Evolutionary conservation across 2,888 invertebrate genomes (phyloP), one percentile per base, ranked within the genome.

Genomic region (Agrotis ipsilon): DNA sequence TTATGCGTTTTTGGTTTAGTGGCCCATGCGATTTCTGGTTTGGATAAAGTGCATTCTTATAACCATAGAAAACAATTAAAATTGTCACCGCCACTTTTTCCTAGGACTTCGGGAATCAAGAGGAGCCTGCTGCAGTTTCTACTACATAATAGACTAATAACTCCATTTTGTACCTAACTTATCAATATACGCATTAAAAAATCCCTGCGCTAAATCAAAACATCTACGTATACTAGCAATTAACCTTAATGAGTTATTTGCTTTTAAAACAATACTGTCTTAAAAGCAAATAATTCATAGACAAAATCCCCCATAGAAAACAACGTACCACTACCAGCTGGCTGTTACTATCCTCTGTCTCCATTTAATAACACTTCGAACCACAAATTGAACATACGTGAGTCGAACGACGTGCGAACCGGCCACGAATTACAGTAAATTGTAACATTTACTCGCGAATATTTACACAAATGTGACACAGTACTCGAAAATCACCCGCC

Each of bases 381-480:
- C 49, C 52, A 32, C 61, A 64, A 65, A 55, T 71, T 72, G 66
- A 75, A 61, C 85, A 83, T 60, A 72, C 59, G 78, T 62, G 62
- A 65, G 59, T 66, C 58, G 24, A 54, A 61, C 43, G 52, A 68
- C 77, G 68, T 63, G 52, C 55, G 60, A 69, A 54, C 19, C 55
- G 72, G 80, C 64, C 83, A 80, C 68, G 39, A 51, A 52, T 69
- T 62, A 21, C n/a, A 52, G 11, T 48, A 64, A 32, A 68, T 54
- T 68, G 52, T 45, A 64, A 72, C 49, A 60, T 11, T 1, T 54
- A 61, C 48, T 70, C 55, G 64, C 51, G 58, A 72, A 52, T 82
- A 77, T 78, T 77, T 77, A 72, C 65, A 68, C 76, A 79, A 79
- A 71, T 83, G 67, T 69, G 68, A 58, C 7, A 68, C 27, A 78